Evolutionary conservation across 2,113 vertebrate genomes (phyloP), one percentile per base, ranked within the genome.

Genomic region (Paracanthobrama guichenoti): DNA sequence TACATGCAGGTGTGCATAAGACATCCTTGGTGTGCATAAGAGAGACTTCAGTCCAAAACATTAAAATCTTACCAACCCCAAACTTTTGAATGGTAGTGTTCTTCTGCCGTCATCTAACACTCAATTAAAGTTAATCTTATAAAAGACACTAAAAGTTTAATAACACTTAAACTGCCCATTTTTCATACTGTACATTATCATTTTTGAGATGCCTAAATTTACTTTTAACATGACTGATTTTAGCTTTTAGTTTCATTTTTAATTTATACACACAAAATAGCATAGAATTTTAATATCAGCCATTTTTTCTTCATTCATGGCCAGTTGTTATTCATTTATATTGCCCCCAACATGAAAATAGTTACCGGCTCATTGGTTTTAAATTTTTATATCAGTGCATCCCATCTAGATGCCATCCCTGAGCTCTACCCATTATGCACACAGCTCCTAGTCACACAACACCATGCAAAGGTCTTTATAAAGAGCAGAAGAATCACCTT

Each of bases 401-500:
- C 24, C 12, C 26, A 64, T 66, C 8, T 4, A 67, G 12, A 1
- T 13, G 53, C 53, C 18, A 55, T 18, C 53, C 18, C 18, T 67
- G 2, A 69, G 31, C 64, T 42, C 22, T n/a, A n/a, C 20, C 4
- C 4, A 11, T 4, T n/a, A 71, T n/a, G 35, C 20, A 42, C 35
- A 71, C 35, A 22, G 66, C 20, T 42, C 42, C 5, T 22, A n/a
- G 35, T n/a, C 35, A 71, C 66, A 69, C 64, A 67, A 22, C 66
- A 2, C 18, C 31, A 69, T 42, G 9, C 66, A 71, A 39, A 71
- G 12, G 20, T 13, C 18, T 22, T 39, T 77, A 14, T 39, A 24
- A 59, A 77, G 13, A 42, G 10, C 48, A 35, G 16, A n/a, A 55
- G 46, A 39, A 2, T 76, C 84, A 93, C 94, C 89, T 95, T 89